Evolutionary conservation across 2,888 invertebrate genomes (phyloP), one percentile per base, ranked within the genome.

Genomic region (Stenchaetothrips biformis): DNA sequence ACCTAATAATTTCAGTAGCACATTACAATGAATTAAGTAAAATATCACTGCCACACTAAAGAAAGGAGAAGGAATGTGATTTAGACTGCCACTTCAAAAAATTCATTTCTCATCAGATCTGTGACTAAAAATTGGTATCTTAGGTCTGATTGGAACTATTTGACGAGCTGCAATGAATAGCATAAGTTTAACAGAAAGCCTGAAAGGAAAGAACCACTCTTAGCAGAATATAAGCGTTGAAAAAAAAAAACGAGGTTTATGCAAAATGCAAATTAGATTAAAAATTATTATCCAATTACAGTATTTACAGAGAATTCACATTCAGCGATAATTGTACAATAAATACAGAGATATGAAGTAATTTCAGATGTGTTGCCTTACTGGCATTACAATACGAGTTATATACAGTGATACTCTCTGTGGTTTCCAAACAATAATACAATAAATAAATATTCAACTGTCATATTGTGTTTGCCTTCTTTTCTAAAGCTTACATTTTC

Each of bases 271-370:
- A 74, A 74, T 74, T 74, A 74, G 53, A 53, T 53, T 53, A 53
- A 74, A 59, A 21, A 25, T 74, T 21, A 25, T 74, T 74, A 7
- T 8, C 2, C 11, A 25, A 74, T 74, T 21, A 74, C 67, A 74
- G 9, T 74, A 74, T 74, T 74, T 74, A 74, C 67, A 74, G 25
- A 74, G 21, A 25, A 74, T 25, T 21, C 67, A 74, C 25, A 67
- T 21, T 67, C 11, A 74, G 21, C 25, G 25, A 74, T 25, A 21
- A 74, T 74, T 74, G 21, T 74, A 74, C 67, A 74, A 74, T 74
- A 74, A 74, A 74, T 74, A 74, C 67, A 74, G 21, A 67, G 67
- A 21, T 74, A 74, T 74, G 67, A 74, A 74, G 25, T 74, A 74
- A 74, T 21, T 74, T 21, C 67, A 74, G 67, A 74, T 21, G 67